Evolutionary conservation across 2,113 vertebrate species (phyloP).

Genomic region (Hystrix brachyura): DNA sequence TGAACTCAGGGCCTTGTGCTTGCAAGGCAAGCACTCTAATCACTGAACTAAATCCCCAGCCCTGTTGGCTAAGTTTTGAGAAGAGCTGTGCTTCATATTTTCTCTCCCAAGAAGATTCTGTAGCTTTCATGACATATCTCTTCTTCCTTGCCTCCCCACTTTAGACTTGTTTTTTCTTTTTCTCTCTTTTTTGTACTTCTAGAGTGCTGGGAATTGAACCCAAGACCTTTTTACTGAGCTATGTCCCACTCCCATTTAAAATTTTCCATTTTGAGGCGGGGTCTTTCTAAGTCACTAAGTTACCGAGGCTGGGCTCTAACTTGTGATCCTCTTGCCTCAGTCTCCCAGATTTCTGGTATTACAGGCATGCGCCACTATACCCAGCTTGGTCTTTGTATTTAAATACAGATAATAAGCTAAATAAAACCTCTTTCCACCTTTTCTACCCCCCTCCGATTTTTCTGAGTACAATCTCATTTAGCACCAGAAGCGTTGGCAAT

Average conservation of each 20-base stretch:
- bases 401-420: conserved; percentile 50
- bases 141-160: neutral
- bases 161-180: conserved; percentile 50
- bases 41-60: no score
- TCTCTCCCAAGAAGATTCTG: neutral
- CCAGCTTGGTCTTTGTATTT: conserved; percentile 53
- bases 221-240: neutral
- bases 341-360: neutral
- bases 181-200: neutral
- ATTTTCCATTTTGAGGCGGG: neutral
- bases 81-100: neutral
- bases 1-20: no score
- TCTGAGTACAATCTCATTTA: neutral
- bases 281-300: neutral
- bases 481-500: neutral
- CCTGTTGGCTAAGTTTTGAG: neutral
- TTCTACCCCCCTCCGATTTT: neutral
- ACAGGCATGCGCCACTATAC: neutral
- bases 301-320: neutral
- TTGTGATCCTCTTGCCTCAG: neutral
- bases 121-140: neutral
- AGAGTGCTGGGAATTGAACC: neutral
- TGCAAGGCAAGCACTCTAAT: no score
- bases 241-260: neutral
- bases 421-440: neutral